These are phyloP conservation scores for Monarcha castaneiventris DNA, from an alignment of 2,113 vertebrate genomes.

Conservation along the genomic window DNA sequence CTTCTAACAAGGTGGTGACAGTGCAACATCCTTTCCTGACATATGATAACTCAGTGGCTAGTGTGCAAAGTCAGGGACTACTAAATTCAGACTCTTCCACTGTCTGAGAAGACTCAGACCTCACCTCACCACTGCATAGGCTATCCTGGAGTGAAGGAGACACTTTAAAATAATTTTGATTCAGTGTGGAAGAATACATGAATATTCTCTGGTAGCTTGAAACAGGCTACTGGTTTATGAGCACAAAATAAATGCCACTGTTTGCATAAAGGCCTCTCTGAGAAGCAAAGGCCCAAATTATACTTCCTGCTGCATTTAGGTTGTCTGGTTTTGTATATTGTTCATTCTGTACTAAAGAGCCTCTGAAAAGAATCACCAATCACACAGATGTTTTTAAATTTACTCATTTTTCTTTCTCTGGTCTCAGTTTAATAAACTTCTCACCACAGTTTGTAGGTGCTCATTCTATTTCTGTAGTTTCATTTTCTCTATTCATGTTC, in stretches of 20 bases:
- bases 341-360: not conserved
- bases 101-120: not conserved
- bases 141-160: not conserved
- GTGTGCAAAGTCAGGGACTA: not conserved
- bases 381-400: not conserved
- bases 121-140: not conserved
- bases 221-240: not conserved
- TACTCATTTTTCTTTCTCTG: not conserved
- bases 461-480: not conserved
- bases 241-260: not conserved
- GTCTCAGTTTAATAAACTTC: constrained; percentile 7
- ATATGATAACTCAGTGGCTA: not conserved
- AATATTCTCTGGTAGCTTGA: not conserved
- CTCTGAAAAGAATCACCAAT: not conserved
- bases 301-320: not conserved
- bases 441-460: not conserved
- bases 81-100: not conserved
- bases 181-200: not conserved
- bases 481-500: not conserved
- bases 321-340: not conserved
- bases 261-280: not conserved
- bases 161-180: not conserved
- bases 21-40: not conserved
- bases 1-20: not conserved
- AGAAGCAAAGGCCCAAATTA: not conserved